These are phyloP conservation scores for Spinus pinus DNA, from an alignment of 2,797 vertebrate species.

Conservation along the genomic window DNA sequence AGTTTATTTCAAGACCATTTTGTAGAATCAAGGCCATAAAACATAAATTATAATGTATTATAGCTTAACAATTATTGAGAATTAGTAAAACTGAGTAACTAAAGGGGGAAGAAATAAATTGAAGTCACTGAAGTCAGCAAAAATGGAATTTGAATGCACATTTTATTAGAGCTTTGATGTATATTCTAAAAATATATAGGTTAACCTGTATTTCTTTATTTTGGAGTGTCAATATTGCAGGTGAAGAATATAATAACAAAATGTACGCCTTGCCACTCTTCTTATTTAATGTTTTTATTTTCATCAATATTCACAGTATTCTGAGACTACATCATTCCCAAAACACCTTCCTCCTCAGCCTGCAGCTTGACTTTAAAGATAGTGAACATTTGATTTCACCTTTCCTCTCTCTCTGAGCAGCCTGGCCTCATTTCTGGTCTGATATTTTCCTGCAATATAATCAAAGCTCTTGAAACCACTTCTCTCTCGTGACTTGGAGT, in stretches of 20 bases:
- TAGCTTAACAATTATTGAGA: not conserved
- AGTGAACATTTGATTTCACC: not conserved
- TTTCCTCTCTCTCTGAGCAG: not conserved
- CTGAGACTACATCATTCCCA: not conserved
- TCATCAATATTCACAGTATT: not conserved
- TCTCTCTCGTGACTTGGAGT: not conserved
- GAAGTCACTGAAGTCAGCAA: not conserved
- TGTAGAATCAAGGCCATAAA: not conserved
- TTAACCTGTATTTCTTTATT: not conserved
- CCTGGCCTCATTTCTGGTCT: slow-evolving; percentile 33
- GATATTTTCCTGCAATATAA: not conserved
- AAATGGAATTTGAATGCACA: not conserved
- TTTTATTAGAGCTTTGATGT: not conserved
- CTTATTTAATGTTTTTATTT: not conserved
- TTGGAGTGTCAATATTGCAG: not conserved
- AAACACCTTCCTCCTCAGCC: not conserved
- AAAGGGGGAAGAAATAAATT: not conserved
- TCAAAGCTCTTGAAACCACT: slow-evolving; percentile 13
- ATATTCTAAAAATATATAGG: not conserved
- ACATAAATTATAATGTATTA: not conserved
- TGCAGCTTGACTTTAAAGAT: not conserved
- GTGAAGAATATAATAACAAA: not conserved
- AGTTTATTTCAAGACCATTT: not conserved
- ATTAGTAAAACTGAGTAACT: not conserved
- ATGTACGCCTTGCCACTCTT: not conserved